Base-by-base conservation (phyloP, 2,888 invertebrate species). In the Anthophora plumipes region DNA sequence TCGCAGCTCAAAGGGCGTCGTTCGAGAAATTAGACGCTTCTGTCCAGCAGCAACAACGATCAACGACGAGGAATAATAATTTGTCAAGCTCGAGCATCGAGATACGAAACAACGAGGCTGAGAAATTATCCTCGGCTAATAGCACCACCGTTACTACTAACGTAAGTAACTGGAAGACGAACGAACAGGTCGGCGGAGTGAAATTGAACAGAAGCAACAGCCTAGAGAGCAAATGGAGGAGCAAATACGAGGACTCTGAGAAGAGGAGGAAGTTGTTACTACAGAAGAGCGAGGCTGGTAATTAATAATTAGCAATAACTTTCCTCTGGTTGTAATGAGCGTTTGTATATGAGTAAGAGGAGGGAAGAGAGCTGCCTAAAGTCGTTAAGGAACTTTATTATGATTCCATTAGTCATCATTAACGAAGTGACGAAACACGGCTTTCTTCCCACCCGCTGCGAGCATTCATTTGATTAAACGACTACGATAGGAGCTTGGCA, bases 261-360 rank as follows among this genome's bases (percentile, higher is more conserved):
- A 95, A 95, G 89, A 95, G 95, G 92, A 94, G 96, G 92, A 96
- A 96, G 93, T 92, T 94, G 63, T 93, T 96, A 87, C 94, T 96
- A 67, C 95, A 95, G 83, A 95, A 96, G 93, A 95, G 95, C 80
- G 96, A 96, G 94, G 95, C 96, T 94, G 95, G 97, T 96, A 92
- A 94, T 95, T 82, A 64, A 43, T 63, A 71, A 75, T 74, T 77
- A 25, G 59, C 48, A 54, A 64, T 52, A 74, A 94, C 59, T 69
- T 63, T n/a, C n/a, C n/a, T n/a, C n/a, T 20, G 50, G 39, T n/a
- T 25, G 73, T 61, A 60, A 78, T 68, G 57, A 72, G 50, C 72
- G 68, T 57, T 67, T 72, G 55, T 55, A 64, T 20, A n/a, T n/a
- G n/a, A 54, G 52, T n/a, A 8, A 39, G 39, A 8, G 39, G 8